Evolutionary conservation across 2,797 vertebrate genomes (phyloP).

Genomic region (Platyrinchus mystaceus): DNA sequence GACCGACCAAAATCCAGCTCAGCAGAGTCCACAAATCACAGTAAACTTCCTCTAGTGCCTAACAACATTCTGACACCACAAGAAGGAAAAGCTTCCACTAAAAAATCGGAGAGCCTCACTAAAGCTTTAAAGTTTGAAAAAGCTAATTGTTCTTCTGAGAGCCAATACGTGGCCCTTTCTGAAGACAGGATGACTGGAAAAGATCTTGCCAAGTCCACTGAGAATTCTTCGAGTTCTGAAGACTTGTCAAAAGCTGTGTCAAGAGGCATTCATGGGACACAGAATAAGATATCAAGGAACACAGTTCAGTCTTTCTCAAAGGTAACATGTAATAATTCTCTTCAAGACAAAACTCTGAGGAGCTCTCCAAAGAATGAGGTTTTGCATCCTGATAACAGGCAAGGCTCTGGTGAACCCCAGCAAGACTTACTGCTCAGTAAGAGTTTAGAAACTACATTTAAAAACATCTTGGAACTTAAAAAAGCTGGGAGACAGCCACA

Average conservation of each 20-base stretch:
- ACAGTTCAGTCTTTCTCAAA: slow-evolving; percentile 66
- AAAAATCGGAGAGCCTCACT: slow-evolving; percentile 70
- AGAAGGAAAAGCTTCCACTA: slow-evolving; percentile 70
- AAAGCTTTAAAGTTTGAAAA: slow-evolving; percentile 76
- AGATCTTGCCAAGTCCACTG: slow-evolving; percentile 57
- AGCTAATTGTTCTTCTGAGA: slow-evolving; percentile 68
- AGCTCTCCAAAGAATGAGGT: slow-evolving; percentile 78
- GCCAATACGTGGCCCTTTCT: slow-evolving; percentile 35
- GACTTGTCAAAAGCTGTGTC: slow-evolving; percentile 63
- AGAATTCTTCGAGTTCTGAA: slow-evolving; percentile 68
- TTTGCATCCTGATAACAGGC: slow-evolving; percentile 73
- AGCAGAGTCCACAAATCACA: slow-evolving; percentile 70
- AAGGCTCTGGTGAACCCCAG: slow-evolving; percentile 70
- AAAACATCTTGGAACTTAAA: slow-evolving; percentile 88
- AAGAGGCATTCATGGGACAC: slow-evolving; percentile 55
- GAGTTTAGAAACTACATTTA: slow-evolving; percentile 83
- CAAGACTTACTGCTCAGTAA: slow-evolving; percentile 77
- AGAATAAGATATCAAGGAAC: slow-evolving; percentile 68
- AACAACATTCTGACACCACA: slow-evolving; percentile 76
- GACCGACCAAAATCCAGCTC: slow-evolving; percentile 68
- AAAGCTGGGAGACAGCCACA: slow-evolving; percentile 81
- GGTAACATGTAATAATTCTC: slow-evolving; percentile 69
- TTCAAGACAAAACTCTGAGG: slow-evolving; percentile 74
- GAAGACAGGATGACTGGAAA: slow-evolving; percentile 69
- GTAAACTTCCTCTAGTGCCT: slow-evolving; percentile 79